Evolutionary conservation across 2,888 invertebrate species (phyloP), one percentile per base, ranked within the genome.

Genomic region (Acanthosoma haemorrhoidale): DNA sequence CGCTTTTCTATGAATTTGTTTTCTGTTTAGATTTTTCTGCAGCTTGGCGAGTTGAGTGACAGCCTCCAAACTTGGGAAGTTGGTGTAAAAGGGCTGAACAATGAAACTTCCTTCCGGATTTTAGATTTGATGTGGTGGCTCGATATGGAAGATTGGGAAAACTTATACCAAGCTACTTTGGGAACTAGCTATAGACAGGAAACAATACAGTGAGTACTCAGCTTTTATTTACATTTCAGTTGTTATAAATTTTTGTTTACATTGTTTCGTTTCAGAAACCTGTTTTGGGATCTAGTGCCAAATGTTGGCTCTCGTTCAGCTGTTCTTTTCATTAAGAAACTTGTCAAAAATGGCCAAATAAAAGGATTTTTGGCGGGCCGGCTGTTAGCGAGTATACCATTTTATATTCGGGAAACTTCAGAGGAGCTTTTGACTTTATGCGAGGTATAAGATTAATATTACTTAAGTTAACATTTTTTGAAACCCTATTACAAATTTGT

Each of bases 171-270:
- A 16, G 72, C 73, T 4, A 75, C 75, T 8, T 68, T 77, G 3
- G 89, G 90, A 1, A 90, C 90, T 3, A 89, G 89, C 74, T 89
- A 89, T 76, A 86, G 87, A 31, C 84, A 88, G 78, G 90, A 90
- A 78, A 90, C 90, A 0, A 85, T 88, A 25, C 83, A 81, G 82
- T 81, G 75, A 58, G 73, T 75, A 2, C 13, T 18, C 2, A 38
- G 11, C 18, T 38, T 32, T 32, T 9, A 25, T 32, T 34, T 4
- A n/a, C 3, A 15, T n/a, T 36, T 31, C 13, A n/a, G 8, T 34
- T 8, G 32, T 21, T 63, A n/a, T n/a, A n/a, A n/a, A 25, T 32
- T 34, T 4, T 13, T 5, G 11, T n/a, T 36, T 31, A n/a, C 13
- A 11, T 34, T 8, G 32, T 21, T 63, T 3, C 34, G 38, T 67